Evolutionary conservation across 2,113 vertebrate genomes (phyloP).

Genomic region (Mesembrinibis cayennensis): DNA sequence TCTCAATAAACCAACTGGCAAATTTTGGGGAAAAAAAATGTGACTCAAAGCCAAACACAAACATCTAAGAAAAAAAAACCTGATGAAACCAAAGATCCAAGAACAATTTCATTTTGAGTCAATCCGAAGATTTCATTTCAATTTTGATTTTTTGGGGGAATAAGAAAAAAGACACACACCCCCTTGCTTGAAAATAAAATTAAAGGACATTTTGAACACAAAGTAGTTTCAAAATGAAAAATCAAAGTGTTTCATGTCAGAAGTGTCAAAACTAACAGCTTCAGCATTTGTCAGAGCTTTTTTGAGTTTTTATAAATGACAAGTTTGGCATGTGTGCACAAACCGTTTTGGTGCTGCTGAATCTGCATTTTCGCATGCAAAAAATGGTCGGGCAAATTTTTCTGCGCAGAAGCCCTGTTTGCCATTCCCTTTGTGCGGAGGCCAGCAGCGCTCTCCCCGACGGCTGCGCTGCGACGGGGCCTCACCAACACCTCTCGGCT

Average conservation of each 20-base stretch:
- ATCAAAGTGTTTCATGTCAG: conserved; percentile 72
- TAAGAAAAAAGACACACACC: conserved; percentile 12
- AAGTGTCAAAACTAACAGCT: conserved; percentile 73
- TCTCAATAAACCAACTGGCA: conserved; percentile 35
- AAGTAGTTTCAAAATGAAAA: conserved; percentile 70
- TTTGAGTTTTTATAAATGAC: conserved; percentile 70
- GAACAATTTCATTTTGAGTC: conserved; percentile 46
- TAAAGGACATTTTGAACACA: conserved; percentile 72
- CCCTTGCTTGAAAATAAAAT: conserved; percentile 68
- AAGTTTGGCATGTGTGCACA: conserved; percentile 66
- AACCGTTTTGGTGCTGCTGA: conserved; percentile 66
- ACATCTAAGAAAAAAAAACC: neutral
- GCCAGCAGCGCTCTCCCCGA: neutral
- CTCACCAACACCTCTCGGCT: neutral
- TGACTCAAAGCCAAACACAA: conserved; percentile 2
- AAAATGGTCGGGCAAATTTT: neutral
- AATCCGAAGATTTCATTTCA: conserved; percentile 31
- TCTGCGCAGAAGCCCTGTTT: neutral
- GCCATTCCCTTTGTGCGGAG: neutral
- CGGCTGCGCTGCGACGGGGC: accelerated
- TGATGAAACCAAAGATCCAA: conserved; percentile 20
- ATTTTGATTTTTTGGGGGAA: conserved; percentile 38
- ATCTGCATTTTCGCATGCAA: conserved; percentile 58
- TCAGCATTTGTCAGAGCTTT: conserved; percentile 72
- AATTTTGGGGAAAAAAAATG: neutral